Evolutionary conservation across 2,888 invertebrate species (phyloP), one percentile per base, ranked within the genome.

Genomic region (Pomacea canaliculata): DNA sequence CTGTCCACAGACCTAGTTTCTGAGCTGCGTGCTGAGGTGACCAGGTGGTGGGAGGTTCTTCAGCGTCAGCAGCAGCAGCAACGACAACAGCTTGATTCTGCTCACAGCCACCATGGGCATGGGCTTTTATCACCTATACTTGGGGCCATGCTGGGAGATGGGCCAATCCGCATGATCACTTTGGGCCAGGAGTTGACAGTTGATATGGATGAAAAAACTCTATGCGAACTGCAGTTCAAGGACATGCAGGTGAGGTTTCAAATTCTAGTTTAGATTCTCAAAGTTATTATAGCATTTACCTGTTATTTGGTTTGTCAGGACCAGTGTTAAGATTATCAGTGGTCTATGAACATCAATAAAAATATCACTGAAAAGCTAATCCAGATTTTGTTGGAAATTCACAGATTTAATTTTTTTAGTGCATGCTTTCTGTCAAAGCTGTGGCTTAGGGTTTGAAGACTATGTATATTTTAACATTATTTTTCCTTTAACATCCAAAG

Each of bases 151-250:
- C 91, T 96, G 0, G 94, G 94, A 3, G 96, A 96, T 85, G 96
- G 96, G 0, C 96, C 96, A 0, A 93, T 97, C 73, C 93, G 97
- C 68, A 96, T 97, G 93, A 97, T 97, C 82, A 97, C 97, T 0
- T 90, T 91, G 80, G 97, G 97, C 0, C 97, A 97, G 90, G 98
- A 98, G 89, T 92, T 98, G 12, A 96, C 96, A 0, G 95, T 96
- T 7, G 97, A 98, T 86, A 95, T 95, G 85, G 97, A 98, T 89
- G 97, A 97, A 89, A 95, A 97, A 84, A 95, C 95, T 3, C 92
- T 97, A 4, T 94, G 94, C 63, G 97, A 97, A 90, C 95, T 97
- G 93, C 96, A 97, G 46, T 96, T 97, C 89, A 98, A 97, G 90
- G 97, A 98, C 90, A 95, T 95, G 89, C 97, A 97, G 93, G 95